Conservation (phyloP, 2,113 vertebrate genomes). For the Syngnathus typhle region DNA sequence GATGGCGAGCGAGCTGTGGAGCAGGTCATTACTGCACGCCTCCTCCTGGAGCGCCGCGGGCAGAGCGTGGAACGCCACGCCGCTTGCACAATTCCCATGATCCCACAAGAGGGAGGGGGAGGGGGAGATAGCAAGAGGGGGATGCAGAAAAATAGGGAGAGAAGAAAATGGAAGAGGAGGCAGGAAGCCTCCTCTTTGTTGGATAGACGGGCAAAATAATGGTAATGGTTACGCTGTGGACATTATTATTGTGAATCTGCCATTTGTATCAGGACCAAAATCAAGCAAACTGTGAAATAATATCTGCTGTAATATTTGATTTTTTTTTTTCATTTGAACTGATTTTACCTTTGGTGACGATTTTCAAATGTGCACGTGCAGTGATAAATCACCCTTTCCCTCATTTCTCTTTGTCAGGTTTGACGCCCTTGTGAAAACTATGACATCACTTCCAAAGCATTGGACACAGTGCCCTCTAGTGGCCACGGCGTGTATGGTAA, state of each 20-base stretch:
- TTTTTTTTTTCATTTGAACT: not conserved
- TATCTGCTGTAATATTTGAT: not conserved
- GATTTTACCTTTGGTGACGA: not conserved
- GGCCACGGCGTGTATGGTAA: conserved; percentile 30
- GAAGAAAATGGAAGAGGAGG: conserved; percentile 14
- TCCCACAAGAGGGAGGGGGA: conserved; percentile 57
- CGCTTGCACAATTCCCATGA: conserved; percentile 71
- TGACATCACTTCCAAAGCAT: conserved; percentile 51
- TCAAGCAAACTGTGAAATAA: not conserved
- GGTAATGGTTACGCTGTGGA: not conserved
- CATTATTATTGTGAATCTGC: not conserved
- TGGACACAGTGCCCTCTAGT: conserved; percentile 73
- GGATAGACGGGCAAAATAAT: conserved; percentile 14
- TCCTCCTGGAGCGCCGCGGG: conserved; percentile 71
- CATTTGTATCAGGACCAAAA: not conserved
- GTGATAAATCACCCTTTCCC: conserved; percentile 41
- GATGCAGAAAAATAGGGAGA: conserved; percentile 21
- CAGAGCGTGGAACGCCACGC: conserved; percentile 68
- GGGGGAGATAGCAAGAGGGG: conserved; percentile 3
- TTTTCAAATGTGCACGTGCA: conserved; percentile 29
- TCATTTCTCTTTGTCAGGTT: conserved; percentile 65
- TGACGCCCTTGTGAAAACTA: conserved; percentile 45
- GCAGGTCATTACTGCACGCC: conserved; percentile 73
- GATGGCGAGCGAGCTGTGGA: conserved; percentile 71
- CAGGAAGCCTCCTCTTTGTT: conserved; percentile 45